Evolutionary conservation across 1,140 invertebrate species (phyloP).

Genomic region (Apis dorsata): DNA sequence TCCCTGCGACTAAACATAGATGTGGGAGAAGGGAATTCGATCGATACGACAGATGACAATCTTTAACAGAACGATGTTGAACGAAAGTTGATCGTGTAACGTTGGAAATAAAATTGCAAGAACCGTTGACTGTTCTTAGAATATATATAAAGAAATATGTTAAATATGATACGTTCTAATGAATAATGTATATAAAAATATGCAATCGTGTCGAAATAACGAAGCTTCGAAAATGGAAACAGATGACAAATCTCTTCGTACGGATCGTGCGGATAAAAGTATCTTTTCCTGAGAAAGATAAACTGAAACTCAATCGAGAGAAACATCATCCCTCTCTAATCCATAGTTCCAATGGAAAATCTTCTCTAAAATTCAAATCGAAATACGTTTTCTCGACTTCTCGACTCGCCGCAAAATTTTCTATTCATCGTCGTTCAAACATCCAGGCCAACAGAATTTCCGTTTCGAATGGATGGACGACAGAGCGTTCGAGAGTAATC

Average conservation of each 20-base stretch:
- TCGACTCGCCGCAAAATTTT: background rate
- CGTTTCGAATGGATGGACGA: slow-evolving; percentile 13
- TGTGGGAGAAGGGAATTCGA: background rate
- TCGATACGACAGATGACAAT: background rate
- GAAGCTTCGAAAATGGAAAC: background rate
- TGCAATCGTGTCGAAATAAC: background rate
- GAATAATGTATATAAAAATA: slow-evolving; percentile 39
- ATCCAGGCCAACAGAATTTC: slow-evolving; percentile 2
- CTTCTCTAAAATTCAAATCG: too few species aligned
- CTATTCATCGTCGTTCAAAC: background rate
- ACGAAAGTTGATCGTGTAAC: background rate
- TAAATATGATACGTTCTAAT: slow-evolving; percentile 17
- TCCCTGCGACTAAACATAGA: background rate
- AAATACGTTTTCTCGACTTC: too few species aligned
- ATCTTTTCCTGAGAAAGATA: too few species aligned
- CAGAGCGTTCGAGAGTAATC: background rate
- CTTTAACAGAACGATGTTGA: too few species aligned
- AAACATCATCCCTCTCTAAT: too few species aligned
- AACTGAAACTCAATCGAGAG: background rate
- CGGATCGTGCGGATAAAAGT: background rate
- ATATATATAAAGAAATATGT: slow-evolving; percentile 3
- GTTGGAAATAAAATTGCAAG: background rate
- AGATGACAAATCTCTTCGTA: background rate
- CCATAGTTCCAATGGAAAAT: too few species aligned
- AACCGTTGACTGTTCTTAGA: background rate